Base-by-base conservation (phyloP, 2,113 vertebrate species). In the Odocoileus virginianus region DNA sequence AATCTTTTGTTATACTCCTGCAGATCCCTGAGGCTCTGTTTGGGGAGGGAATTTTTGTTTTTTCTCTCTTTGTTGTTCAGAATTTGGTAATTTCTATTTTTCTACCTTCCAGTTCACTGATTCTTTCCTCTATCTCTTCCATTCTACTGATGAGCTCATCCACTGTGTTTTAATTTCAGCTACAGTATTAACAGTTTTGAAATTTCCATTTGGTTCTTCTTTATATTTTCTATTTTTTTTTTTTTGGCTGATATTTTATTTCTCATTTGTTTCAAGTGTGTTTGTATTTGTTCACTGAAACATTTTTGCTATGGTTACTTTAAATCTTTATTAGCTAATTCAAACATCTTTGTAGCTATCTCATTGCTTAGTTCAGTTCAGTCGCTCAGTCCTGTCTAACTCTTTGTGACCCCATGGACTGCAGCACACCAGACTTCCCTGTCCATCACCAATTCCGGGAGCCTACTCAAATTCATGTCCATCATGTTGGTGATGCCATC, bases 41-140 rank as follows among this genome's bases (percentile, higher is more conserved):
- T 82, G 7, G 47, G 30, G 67, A 71, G 67, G 64, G n/a, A 40
- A 71, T n/a, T 82, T 33, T 13, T 43, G 43, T 54, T 2, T 81
- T n/a, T 7, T 76, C 58, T 74, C 52, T 76, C 4, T 86, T 23
- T 58, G 3, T 58, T 76, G 21, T 58, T 93, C 52, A 76, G 33
- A 58, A 71, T 23, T 58, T 71, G 33, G 21, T 15, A 86, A 30
- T 60, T 86, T 76, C 43, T 86, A 76, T 60, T 50, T 19, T 54
- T 55, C 27, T 30, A 79, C 14, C 43, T 79, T 79, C 27, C 6
- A 79, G 76, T 79, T 47, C 76, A 79, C 43, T 50, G 17, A 93
- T 87, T 93, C 60, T 93, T 87, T 58, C 55, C 43, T 64, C 89
- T 54, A 9, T 60, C 74, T 76, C n/a, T 50, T 83, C 52, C 40